These are phyloP conservation scores for Octopus bimaculoides DNA, from an alignment of 1,140 invertebrate species.

Conservation along the genomic window DNA sequence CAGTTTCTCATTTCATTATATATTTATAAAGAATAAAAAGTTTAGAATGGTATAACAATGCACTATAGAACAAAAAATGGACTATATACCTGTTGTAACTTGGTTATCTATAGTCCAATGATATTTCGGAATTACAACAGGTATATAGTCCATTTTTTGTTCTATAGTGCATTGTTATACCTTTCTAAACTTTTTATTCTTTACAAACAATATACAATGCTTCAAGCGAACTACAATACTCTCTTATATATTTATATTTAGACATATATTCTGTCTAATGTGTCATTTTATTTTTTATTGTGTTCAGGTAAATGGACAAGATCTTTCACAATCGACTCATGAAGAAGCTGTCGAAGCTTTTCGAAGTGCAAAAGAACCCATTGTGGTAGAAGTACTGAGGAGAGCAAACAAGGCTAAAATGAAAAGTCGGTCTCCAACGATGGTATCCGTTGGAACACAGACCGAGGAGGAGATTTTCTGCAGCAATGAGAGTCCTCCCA, in stretches of 20 bases:
- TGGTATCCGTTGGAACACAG: constrained; percentile 40
- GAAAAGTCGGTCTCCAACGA: constrained; percentile 15
- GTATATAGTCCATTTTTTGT: too few species aligned
- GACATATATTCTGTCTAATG: background rate
- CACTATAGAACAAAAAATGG: too few species aligned
- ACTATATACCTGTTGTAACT: too few species aligned
- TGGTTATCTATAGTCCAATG: too few species aligned
- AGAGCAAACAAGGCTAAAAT: constrained; percentile 49
- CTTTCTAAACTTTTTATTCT: too few species aligned
- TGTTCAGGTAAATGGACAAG: constrained; percentile 70
- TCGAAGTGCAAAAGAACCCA: constrained; percentile 69
- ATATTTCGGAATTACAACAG: background rate
- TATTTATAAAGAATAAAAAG: too few species aligned
- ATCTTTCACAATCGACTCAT: constrained; percentile 67
- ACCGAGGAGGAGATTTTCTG: constrained; percentile 55
- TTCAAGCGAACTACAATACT: background rate
- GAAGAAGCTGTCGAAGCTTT: constrained; percentile 73
- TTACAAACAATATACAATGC: background rate
- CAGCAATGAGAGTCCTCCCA: constrained; percentile 41
- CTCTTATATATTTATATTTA: background rate
- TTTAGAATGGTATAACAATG: too few species aligned
- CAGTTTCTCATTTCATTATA: too few species aligned
- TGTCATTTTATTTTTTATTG: background rate
- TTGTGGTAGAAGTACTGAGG: constrained; percentile 70
- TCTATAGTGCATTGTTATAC: too few species aligned